Conservation (phyloP, 1,140 invertebrate species). For the Euura saliciscinereae region DNA sequence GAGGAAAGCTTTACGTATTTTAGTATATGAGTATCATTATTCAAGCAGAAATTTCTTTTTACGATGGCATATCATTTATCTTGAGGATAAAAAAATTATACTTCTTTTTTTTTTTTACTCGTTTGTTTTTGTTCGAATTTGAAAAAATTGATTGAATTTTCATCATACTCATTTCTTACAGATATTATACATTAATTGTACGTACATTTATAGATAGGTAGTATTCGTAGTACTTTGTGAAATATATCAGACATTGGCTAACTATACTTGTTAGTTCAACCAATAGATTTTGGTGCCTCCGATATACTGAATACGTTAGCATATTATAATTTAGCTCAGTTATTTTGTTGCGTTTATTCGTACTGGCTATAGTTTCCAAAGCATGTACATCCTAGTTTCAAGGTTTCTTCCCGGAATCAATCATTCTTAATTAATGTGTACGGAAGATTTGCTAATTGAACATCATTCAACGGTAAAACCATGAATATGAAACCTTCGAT, state of each 20-base stretch:
- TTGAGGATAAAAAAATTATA: not conserved
- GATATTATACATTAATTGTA: constrained; percentile 10
- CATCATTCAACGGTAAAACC: no score
- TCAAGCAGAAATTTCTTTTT: not conserved
- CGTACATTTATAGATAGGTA: constrained; percentile 12
- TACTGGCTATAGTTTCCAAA: constrained; percentile 8
- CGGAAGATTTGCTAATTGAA: not conserved
- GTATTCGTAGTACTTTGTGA: constrained; percentile 8
- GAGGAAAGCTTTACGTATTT: not conserved
- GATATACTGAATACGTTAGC: not conserved
- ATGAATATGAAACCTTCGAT: not conserved
- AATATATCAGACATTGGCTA: constrained; percentile 5
- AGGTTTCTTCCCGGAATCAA: no score
- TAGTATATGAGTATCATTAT: constrained; percentile 5
- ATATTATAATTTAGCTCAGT: not conserved
- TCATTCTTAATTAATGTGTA: not conserved
- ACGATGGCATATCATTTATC: not conserved
- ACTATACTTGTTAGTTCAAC: not conserved
- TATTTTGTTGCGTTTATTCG: not conserved
- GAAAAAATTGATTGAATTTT: constrained; percentile 3
- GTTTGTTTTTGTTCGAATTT: not conserved
- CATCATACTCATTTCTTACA: constrained; percentile 3
- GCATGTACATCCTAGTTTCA: no score
- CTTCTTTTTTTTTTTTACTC: not conserved
- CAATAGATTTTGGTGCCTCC: not conserved